Percentiles rank a stretch among this genome's conserved stretches.
Conservation (phyloP, 1,140 invertebrate genomes). For the Metaphire vulgaris region DNA sequence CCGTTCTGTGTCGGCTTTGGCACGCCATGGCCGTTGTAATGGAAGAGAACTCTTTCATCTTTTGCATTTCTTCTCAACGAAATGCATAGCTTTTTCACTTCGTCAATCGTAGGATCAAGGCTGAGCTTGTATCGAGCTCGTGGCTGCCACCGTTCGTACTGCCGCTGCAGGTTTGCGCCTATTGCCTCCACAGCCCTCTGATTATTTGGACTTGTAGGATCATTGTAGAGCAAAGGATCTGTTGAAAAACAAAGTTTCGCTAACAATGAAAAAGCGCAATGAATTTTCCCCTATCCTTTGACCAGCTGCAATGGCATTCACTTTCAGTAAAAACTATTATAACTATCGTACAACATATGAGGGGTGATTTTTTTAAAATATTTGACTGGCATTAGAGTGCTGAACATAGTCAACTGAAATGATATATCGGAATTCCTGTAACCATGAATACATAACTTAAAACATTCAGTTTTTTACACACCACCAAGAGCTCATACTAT, state of each 20-base stretch:
- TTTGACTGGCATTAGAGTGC: neutral
- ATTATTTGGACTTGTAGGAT: neutral
- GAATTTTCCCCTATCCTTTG: neutral
- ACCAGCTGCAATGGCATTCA: neutral
- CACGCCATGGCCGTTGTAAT: slow-evolving; percentile 99
- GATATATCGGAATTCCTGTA: too few relatives aligned
- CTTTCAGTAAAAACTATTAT: neutral
- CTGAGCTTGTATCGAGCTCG: slow-evolving; percentile 80
- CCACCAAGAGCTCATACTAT: too few relatives aligned
- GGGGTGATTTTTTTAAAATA: neutral
- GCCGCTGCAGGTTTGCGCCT: slow-evolving; percentile 82
- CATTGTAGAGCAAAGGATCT: neutral
- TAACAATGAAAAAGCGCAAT: neutral
- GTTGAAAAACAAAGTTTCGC: neutral
- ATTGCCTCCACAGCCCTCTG: slow-evolving; percentile 87
- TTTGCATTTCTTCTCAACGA: slow-evolving; percentile 94
- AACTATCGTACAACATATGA: neutral
- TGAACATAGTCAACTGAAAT: too few relatives aligned
- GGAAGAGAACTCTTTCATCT: slow-evolving; percentile 96
- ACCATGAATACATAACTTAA: too few relatives aligned
- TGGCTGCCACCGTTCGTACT: slow-evolving; percentile 93
- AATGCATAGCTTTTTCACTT: slow-evolving; percentile 93
- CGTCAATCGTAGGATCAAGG: slow-evolving; percentile 93
- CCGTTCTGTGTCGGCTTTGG: slow-evolving; percentile 95
- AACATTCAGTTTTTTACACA: too few relatives aligned